Conservation (phyloP, 1,140 invertebrate species). For the Chrysoperla carnea region DNA sequence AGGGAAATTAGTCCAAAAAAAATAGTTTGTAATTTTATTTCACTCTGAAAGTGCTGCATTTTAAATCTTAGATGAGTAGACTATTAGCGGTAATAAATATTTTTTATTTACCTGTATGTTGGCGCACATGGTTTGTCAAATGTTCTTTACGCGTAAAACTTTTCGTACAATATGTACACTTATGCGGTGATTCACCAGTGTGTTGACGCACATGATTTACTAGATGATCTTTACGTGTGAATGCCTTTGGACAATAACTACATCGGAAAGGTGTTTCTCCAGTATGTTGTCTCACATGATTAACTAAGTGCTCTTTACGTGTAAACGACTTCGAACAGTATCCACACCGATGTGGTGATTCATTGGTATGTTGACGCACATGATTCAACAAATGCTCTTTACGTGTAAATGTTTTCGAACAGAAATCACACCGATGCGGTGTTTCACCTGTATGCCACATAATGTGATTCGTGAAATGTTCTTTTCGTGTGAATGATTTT, state of each 20-base stretch:
- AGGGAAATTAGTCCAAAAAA: too few relatives aligned
- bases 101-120: slow-evolving; percentile 26
- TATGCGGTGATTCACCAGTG: slow-evolving; percentile 60
- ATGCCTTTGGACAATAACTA: slow-evolving; percentile 70
- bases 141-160: slow-evolving; percentile 81
- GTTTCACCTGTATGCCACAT: slow-evolving; percentile 77
- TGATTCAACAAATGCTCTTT: slow-evolving; percentile 71
- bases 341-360: slow-evolving; percentile 63
- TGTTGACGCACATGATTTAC: slow-evolving; percentile 52
- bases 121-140: slow-evolving; percentile 71
- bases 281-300: slow-evolving; percentile 75
- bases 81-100: too few relatives aligned
- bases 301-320: slow-evolving; percentile 63
- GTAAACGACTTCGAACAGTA: slow-evolving; percentile 73
- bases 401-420: slow-evolving; percentile 65
- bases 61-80: too few relatives aligned
- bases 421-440: slow-evolving; percentile 69
- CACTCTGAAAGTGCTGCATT: too few relatives aligned
- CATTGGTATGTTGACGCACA: slow-evolving; percentile 64
- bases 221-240: slow-evolving; percentile 65
- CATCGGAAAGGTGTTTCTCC: slow-evolving; percentile 76
- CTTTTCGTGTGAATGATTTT: slow-evolving; percentile 72
- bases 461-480: slow-evolving; percentile 73
- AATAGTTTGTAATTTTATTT: too few relatives aligned
- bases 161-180: slow-evolving; percentile 57